Conservation (phyloP, 2,113 vertebrate genomes). For the Dendrocopos noguchii region DNA sequence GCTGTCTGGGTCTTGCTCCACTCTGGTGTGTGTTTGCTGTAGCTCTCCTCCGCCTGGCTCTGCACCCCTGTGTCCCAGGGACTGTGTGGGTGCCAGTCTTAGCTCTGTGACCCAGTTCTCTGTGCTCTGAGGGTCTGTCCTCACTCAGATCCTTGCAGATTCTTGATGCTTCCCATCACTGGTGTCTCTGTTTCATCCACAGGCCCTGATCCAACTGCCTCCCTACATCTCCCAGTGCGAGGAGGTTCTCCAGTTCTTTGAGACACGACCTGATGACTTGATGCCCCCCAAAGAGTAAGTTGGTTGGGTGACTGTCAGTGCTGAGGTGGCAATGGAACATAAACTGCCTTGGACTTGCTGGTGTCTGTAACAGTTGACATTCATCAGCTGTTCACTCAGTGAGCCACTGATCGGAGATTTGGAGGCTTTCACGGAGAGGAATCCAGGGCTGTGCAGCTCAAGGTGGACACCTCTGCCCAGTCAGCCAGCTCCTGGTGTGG, state of each 20-base stretch:
- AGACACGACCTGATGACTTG: constrained; percentile 94
- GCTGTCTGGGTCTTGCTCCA: not conserved
- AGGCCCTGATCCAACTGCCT: constrained; percentile 96
- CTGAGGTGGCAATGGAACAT: not conserved
- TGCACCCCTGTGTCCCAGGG: not conserved
- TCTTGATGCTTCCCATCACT: not conserved
- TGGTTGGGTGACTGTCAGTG: not conserved
- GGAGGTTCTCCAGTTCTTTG: constrained; percentile 96
- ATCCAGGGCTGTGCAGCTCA: not conserved
- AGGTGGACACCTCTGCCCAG: not conserved
- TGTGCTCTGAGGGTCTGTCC: not conserved
- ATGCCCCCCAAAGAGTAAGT: constrained; percentile 95
- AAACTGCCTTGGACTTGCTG: not conserved
- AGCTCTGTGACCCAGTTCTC: fast-evolving
- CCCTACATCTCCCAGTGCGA: constrained; percentile 98
- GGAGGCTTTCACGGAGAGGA: not conserved
- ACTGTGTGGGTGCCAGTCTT: not conserved
- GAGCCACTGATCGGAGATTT: not conserved
- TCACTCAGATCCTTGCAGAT: not conserved
- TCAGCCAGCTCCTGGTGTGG: not conserved
- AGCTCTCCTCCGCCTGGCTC: not conserved
- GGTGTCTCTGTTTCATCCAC: not conserved
- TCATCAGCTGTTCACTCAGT: fast-evolving
- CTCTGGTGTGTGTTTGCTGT: not conserved
- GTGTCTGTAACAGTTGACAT: not conserved